These are phyloP conservation scores for Polydrusus tereticollis DNA, from an alignment of 2,888 invertebrate species.

Conservation along the genomic window DNA sequence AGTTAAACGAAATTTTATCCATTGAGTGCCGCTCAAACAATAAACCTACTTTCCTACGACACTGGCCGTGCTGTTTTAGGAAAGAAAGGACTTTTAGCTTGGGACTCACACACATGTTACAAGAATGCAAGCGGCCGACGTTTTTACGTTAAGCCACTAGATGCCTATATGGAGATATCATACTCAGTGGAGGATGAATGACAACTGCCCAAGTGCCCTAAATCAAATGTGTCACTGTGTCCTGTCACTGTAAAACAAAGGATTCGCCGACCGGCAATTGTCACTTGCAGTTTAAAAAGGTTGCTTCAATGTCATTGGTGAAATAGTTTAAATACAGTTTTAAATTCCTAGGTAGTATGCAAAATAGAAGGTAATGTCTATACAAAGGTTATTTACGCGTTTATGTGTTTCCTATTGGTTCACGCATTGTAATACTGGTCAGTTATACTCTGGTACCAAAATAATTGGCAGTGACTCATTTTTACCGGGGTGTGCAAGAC, in stretches of 20 bases:
- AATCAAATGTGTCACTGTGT: constrained; percentile 59
- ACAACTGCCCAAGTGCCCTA: constrained; percentile 62
- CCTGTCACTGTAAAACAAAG: constrained; percentile 11
- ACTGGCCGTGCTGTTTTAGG: constrained; percentile 15
- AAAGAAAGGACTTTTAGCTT: constrained; percentile 41
- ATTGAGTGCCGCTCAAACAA: no score
- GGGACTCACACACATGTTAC: constrained; percentile 46
- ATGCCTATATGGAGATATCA: constrained; percentile 66
- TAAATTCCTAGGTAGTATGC: no score
- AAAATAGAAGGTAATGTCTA: no score
- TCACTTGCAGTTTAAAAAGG: background rate
- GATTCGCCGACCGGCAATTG: background rate
- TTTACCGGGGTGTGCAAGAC: no score
- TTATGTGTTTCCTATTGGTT: no score
- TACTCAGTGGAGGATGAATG: constrained; percentile 61
- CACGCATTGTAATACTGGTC: no score
- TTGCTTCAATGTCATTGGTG: background rate
- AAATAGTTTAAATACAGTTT: no score
- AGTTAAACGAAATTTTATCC: no score
- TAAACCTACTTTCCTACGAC: background rate
- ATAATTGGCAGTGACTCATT: no score
- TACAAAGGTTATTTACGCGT: no score
- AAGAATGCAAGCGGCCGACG: constrained; percentile 53
- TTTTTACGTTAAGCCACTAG: constrained; percentile 53
- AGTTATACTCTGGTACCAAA: no score